Conservation (phyloP, 2,113 vertebrate species). For the Rhea americana region DNA sequence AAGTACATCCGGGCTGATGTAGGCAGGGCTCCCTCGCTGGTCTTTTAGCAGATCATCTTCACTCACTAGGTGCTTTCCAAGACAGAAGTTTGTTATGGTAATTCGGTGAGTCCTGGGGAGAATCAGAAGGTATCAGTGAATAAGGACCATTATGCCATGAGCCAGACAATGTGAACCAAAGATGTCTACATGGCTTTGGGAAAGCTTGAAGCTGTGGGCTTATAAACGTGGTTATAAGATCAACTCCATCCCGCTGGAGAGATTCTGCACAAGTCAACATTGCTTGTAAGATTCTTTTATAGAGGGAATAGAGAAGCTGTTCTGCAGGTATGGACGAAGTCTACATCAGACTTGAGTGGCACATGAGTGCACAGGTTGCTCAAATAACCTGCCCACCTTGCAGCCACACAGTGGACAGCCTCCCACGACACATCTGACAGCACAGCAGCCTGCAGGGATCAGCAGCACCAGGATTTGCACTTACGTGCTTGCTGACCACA, state of each 20-base stretch:
- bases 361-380: background rate
- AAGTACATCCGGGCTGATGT: conserved; percentile 97
- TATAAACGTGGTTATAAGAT: background rate
- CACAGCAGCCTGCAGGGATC: background rate
- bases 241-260: background rate
- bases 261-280: background rate
- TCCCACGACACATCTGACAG: background rate
- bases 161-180: background rate
- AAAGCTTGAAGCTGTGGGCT: background rate
- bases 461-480: background rate
- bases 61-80: conserved; percentile 97
- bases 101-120: conserved; percentile 91
- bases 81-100: conserved; percentile 98
- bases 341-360: background rate
- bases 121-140: background rate
- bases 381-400: background rate
- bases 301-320: background rate
- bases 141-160: background rate
- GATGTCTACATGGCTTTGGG: background rate
- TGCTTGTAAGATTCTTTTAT: background rate
- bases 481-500: fast-evolving
- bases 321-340: background rate
- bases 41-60: conserved; percentile 98
- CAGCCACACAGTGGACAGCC: background rate
- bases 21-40: conserved; percentile 97